These are phyloP conservation scores for Dasypus novemcinctus DNA, from an alignment of 2,113 vertebrate genomes.

Conservation along the genomic window DNA sequence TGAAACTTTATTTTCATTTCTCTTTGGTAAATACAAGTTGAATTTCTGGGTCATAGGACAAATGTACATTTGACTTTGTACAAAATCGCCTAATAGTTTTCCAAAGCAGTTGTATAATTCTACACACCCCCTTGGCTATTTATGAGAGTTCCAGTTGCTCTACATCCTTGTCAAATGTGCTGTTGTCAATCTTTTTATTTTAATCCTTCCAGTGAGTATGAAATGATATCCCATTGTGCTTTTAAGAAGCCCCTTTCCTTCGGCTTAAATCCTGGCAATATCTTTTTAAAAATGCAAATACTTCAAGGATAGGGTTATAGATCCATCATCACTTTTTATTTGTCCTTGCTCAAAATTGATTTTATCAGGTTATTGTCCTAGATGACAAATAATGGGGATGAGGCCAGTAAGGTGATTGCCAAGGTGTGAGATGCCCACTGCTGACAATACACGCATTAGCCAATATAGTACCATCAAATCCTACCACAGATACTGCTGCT, in stretches of 20 bases:
- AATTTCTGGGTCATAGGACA: neutral
- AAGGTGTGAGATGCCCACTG: neutral
- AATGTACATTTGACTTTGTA: neutral
- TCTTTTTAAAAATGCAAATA: neutral
- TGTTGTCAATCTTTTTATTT: neutral
- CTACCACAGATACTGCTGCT: neutral
- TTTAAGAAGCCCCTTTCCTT: neutral
- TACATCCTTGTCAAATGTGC: neutral
- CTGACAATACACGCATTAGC: neutral
- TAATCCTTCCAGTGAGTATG: neutral
- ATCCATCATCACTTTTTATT: neutral
- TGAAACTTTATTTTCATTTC: neutral
- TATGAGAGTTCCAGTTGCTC: neutral
- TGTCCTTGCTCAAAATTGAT: neutral
- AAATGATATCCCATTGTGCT: neutral
- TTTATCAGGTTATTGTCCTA: neutral
- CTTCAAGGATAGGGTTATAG: neutral
- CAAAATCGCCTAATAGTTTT: neutral
- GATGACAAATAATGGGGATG: neutral
- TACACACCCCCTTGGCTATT: neutral
- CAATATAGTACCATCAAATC: neutral
- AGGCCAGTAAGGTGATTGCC: neutral
- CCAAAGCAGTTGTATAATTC: neutral
- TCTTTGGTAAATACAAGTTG: neutral
- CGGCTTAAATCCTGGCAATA: neutral